Conservation (phyloP, 2,888 invertebrate genomes). For the Tiphia femorata region DNA sequence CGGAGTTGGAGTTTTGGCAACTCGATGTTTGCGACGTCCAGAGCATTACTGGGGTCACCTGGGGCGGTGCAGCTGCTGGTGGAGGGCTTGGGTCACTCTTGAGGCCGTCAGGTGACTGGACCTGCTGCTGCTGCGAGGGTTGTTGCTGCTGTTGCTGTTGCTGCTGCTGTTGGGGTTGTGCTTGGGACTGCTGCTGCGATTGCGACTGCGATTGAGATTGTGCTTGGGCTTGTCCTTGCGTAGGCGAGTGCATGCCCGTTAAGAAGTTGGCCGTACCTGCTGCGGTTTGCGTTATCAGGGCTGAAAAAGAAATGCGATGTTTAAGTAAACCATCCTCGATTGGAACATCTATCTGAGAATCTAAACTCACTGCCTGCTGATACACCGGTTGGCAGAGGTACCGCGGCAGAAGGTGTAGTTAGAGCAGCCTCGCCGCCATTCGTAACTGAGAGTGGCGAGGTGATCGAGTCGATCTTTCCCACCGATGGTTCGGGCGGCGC, state of each 20-base stretch:
- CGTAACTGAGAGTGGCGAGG: constrained; percentile 60
- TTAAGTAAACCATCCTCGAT: too few relatives aligned
- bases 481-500: constrained; percentile 57
- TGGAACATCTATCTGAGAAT: background rate
- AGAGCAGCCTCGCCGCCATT: constrained; percentile 48
- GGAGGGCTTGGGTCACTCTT: constrained; percentile 64
- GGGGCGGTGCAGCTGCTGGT: constrained; percentile 39
- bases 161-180: constrained; percentile 16
- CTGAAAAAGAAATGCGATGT: constrained; percentile 40
- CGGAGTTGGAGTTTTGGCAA: constrained; percentile 66
- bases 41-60: constrained; percentile 63
- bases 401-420: constrained; percentile 45
- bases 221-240: too few relatives aligned
- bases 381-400: constrained; percentile 48
- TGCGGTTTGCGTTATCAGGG: constrained; percentile 47
- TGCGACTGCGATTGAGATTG: constrained; percentile 14
- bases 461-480: constrained; percentile 56
- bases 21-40: constrained; percentile 52
- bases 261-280: constrained; percentile 38
- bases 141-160: constrained; percentile 20
- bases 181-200: constrained; percentile 24
- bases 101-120: constrained; percentile 46
- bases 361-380: constrained; percentile 47
- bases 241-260: constrained; percentile 31
- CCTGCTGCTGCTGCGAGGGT: constrained; percentile 31